phyloP scores from a whole-genome alignment of 2,113 vertebrate genomes.

The Eulemur rufifrons region DNA sequence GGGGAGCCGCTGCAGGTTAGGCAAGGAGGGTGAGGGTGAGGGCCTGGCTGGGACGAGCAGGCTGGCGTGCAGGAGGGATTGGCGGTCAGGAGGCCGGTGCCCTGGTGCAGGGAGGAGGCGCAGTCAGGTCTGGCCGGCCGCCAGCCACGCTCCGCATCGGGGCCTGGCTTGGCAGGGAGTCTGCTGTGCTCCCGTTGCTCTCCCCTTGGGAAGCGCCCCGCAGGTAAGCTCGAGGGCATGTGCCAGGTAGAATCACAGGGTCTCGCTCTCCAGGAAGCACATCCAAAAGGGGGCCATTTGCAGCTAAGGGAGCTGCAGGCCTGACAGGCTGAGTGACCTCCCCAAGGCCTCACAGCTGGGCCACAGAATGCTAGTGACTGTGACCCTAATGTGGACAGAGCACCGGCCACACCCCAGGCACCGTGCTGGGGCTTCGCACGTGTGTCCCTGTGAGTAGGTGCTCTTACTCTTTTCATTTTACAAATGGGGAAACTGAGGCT shows the following conservation, averaged over 20 bases:
- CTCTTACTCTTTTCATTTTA: neutral
- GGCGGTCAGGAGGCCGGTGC: neutral
- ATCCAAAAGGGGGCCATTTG: accelerated
- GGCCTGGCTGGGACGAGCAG: neutral
- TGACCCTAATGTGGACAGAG: neutral
- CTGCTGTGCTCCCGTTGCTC: accelerated
- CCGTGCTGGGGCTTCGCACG: accelerated
- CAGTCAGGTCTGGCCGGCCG: neutral
- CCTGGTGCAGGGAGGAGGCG: neutral
- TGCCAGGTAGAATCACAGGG: neutral
- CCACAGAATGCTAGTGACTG: neutral
- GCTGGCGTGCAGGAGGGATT: neutral
- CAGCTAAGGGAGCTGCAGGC: neutral
- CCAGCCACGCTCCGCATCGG: accelerated
- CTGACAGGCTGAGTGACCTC: neutral
- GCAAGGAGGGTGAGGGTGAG: neutral
- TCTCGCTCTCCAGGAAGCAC: accelerated
- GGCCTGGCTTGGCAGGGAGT: neutral
- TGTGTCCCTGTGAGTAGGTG: neutral
- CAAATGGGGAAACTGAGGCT: neutral
- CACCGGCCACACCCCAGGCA: neutral
- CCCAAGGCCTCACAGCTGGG: neutral
- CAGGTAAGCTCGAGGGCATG: neutral
- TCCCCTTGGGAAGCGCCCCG: neutral
- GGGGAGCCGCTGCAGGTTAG: neutral